Percentiles rank a stretch among this genome's conserved stretches.
phyloP scores from a whole-genome alignment of 1,140 invertebrate genomes.

The Ooceraea biroi region DNA sequence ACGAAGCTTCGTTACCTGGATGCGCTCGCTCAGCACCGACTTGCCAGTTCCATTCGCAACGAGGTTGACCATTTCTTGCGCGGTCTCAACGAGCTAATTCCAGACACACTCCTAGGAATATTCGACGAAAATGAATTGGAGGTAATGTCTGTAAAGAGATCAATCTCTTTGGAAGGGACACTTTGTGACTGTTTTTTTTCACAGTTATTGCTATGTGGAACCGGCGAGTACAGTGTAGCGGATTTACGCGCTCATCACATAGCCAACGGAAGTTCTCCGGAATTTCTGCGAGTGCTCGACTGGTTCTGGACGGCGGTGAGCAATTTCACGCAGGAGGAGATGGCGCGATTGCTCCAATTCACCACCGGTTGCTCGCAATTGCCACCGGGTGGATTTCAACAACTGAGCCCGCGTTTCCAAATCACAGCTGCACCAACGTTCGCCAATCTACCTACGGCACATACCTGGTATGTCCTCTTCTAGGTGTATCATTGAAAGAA shows the following conservation, averaged over 20 bases:
- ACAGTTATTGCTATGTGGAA: slow-evolving; percentile 95
- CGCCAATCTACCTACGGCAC: slow-evolving; percentile 96
- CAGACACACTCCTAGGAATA: slow-evolving; percentile 96
- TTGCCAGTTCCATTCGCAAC: slow-evolving; percentile 92
- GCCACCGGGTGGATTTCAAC: slow-evolving; percentile 95
- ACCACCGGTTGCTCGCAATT: slow-evolving; percentile 97
- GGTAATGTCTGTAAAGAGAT: slow-evolving; percentile 88
- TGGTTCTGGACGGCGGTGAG: slow-evolving; percentile 98
- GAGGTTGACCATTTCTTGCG: slow-evolving; percentile 96
- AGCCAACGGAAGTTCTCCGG: slow-evolving; percentile 93
- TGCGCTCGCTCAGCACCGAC: slow-evolving; percentile 94
- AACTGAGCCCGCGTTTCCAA: slow-evolving; percentile 96
- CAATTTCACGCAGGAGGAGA: slow-evolving; percentile 97
- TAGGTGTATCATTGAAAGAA: background rate
- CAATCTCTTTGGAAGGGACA: background rate
- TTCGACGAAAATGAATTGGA: slow-evolving; percentile 99
- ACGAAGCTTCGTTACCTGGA: slow-evolving; percentile 95
- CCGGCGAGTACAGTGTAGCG: slow-evolving; percentile 95
- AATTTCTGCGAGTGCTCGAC: slow-evolving; percentile 94
- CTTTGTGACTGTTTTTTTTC: background rate
- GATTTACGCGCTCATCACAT: slow-evolving; percentile 96
- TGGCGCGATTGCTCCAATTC: slow-evolving; percentile 96
- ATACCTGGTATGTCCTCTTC: slow-evolving; percentile 92
- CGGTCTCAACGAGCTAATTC: slow-evolving; percentile 96
- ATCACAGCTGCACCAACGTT: slow-evolving; percentile 95